Conservation (phyloP, 2,113 vertebrate genomes). For the Toxotes chatareus region DNA sequence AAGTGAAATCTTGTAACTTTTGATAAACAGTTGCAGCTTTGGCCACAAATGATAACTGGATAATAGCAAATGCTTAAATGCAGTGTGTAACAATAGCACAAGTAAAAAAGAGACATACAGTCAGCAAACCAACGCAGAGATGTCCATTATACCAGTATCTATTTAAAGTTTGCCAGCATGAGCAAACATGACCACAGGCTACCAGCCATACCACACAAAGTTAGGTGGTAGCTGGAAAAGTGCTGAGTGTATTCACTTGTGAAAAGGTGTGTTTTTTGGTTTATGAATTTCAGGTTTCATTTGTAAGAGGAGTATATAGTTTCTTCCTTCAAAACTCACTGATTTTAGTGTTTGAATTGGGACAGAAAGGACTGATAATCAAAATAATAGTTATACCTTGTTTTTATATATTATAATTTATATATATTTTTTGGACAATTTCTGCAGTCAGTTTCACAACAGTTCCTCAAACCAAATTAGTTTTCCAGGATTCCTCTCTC, state of each 20-base stretch:
- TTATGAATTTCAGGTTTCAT: not conserved
- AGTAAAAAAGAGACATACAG: not conserved
- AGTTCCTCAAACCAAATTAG: not conserved
- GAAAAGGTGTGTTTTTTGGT: not conserved
- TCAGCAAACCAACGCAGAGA: not conserved
- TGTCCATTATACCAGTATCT: not conserved
- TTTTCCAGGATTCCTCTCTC: conserved; percentile 55
- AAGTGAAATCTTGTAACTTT: not conserved
- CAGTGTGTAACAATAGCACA: not conserved
- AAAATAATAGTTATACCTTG: too few relatives aligned
- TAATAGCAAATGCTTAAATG: not conserved
- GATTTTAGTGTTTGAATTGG: too few relatives aligned
- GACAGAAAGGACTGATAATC: too few relatives aligned
- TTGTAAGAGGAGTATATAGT: not conserved
- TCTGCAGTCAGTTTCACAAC: not conserved
- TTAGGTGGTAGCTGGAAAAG: not conserved
- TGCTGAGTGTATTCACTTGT: not conserved
- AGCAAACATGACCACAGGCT: not conserved
- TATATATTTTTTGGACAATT: too few relatives aligned
- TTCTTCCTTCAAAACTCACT: too few relatives aligned
- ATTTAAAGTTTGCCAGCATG: not conserved
- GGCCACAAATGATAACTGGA: not conserved
- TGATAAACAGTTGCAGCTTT: not conserved
- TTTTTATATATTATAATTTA: too few relatives aligned
- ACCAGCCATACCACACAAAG: not conserved